Evolutionary conservation across 2,888 invertebrate species (phyloP), one percentile per base, ranked within the genome.

Genomic region (Diabrotica balteata): DNA sequence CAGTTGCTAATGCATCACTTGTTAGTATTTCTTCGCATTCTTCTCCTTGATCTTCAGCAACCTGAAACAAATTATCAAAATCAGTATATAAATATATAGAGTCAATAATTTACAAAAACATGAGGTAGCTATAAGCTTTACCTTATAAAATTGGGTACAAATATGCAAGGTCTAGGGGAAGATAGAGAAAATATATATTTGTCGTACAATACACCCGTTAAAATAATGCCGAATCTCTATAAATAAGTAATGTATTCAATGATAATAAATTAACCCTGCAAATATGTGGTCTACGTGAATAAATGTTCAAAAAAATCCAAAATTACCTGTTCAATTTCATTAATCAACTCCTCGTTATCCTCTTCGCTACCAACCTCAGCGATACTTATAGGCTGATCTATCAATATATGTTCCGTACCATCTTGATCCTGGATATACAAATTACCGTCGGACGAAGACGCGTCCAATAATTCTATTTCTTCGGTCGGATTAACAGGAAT

Each of bases 401-500:
- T 84, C 43, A 84, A 83, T 46, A 84, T 82, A 73, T 84, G 83
- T 67, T 83, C 84, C 45, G 57, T 63, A 83, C 84, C 9, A 72
- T 69, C 62, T 55, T 53, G 57, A 43, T 63, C 59, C 42, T 63
- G 61, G 1, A 67, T 57, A 11, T 59, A 59, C 17, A 61, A 44
- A 44, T 68, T 66, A 1, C 64, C 66, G 2, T 59, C 77, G 67
- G 72, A 72, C 57, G 61, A 46, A 9, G 70, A 67, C 4, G 73
- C 72, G 49, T 78, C 82, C 2, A 82, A 77, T 50, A 83, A 79
- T 72, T 84, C 83, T 80, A 83, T 82, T 72, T 83, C 83, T 6
- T 82, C 83, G 52, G 80, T 78, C 4, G 80, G 76, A 69, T 83
- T 83, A 6, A 82, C 84, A 4, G 84, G 83, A 68, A 86, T 84